Conservation (phyloP, 1,140 invertebrate genomes). For the Pseudomyrmex dendroicus region DNA sequence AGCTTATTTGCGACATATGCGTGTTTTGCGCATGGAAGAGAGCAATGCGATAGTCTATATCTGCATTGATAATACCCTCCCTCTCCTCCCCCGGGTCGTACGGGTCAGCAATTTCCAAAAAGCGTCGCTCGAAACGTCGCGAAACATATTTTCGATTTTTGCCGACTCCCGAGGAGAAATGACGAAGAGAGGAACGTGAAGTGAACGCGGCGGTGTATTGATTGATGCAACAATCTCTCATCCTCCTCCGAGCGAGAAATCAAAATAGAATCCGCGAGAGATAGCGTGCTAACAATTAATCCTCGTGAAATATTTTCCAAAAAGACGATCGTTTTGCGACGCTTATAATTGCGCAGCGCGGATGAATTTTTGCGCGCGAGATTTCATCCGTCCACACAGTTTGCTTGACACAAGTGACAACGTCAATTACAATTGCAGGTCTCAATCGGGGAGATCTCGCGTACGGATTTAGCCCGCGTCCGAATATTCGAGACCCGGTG, state of each 20-base stretch:
- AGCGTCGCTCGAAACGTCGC: background rate
- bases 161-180: background rate
- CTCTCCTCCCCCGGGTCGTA: background rate
- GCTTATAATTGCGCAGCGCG: no score
- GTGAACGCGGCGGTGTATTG: background rate
- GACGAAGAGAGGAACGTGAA: background rate
- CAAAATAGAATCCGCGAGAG: no score
- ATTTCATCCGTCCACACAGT: no score
- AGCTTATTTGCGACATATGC: background rate
- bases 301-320: background rate
- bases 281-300: background rate
- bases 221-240: background rate
- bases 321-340: background rate
- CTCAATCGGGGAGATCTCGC: background rate
- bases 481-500: no score
- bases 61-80: background rate
- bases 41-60: conserved; percentile 11
- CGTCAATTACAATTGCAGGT: background rate
- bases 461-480: background rate
- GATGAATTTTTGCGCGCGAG: background rate
- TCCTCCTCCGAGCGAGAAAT: background rate
- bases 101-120: background rate
- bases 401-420: background rate
- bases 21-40: background rate
- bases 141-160: background rate